Percentiles rank a stretch among this genome's conserved stretches.
These are phyloP conservation scores for Spinibarbus caldwelli DNA, from an alignment of 2,797 vertebrate species.

Conservation along the genomic window DNA sequence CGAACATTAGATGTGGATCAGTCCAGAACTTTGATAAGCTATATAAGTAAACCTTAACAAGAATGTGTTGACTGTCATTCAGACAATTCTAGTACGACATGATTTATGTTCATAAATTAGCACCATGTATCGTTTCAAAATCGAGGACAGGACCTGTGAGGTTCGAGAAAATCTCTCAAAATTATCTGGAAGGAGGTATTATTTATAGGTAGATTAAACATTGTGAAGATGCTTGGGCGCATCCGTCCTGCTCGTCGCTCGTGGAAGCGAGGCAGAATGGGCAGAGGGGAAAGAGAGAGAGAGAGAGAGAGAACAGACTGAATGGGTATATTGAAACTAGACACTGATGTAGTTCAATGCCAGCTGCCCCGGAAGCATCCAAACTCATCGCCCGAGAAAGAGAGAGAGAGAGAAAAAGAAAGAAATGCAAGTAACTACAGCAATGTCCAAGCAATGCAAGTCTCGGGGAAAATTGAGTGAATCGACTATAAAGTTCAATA, in stretches of 20 bases:
- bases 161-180: not conserved
- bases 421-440: not conserved
- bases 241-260: constrained; percentile 24
- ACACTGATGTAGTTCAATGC: constrained; percentile 63
- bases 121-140: not conserved
- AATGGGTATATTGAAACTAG: constrained; percentile 64
- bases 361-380: constrained; percentile 64
- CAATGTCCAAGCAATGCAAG: constrained; percentile 8
- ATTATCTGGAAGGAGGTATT: not conserved
- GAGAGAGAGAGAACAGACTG: constrained; percentile 53
- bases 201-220: not conserved
- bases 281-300: constrained; percentile 26
- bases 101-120: not conserved
- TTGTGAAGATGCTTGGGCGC: constrained; percentile 26
- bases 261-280: constrained; percentile 4
- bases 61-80: not conserved
- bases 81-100: not conserved
- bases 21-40: not conserved
- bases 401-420: constrained; percentile 13
- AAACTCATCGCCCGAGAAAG: constrained; percentile 33
- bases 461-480: not conserved
- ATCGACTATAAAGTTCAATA: not conserved
- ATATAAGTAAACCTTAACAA: not conserved
- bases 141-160: not conserved
- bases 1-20: not conserved